These are phyloP conservation scores for Oscheius onirici DNA, from an alignment of 2,888 invertebrate genomes.

Conservation along the genomic window DNA sequence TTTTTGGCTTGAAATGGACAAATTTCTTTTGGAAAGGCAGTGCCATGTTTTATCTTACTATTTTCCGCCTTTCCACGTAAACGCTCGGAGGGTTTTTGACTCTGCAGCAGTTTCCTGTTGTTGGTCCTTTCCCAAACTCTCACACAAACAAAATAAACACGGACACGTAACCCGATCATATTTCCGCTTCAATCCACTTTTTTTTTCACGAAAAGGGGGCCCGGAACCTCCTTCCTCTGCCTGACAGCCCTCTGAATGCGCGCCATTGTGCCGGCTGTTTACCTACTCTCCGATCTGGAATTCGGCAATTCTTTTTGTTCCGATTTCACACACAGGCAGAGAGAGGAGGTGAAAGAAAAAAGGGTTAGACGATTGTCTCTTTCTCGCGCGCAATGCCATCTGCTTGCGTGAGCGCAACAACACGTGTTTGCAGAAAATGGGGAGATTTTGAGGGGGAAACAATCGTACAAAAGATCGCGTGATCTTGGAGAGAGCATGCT, in stretches of 20 bases:
- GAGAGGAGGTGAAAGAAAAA: neutral
- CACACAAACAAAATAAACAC: slow-evolving; percentile 7
- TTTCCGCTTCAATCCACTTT: slow-evolving; percentile 32
- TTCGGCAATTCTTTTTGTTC: slow-evolving; percentile 37
- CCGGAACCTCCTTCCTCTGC: slow-evolving; percentile 21
- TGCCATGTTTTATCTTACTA: too few relatives aligned
- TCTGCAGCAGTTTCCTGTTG: too few relatives aligned
- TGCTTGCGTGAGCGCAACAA: neutral
- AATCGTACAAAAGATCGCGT: too few relatives aligned
- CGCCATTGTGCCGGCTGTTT: slow-evolving; percentile 33
- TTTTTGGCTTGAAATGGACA: too few relatives aligned
- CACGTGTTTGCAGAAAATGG: neutral
- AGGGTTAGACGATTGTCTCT: neutral
- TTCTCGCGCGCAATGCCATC: neutral
- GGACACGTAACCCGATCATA: slow-evolving; percentile 8
- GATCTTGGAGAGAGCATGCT: too few relatives aligned
- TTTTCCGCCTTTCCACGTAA: too few relatives aligned
- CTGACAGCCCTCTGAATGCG: slow-evolving; percentile 35
- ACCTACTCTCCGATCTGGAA: slow-evolving; percentile 38
- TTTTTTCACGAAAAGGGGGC: neutral
- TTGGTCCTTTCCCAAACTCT: too few relatives aligned
- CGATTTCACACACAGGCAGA: slow-evolving; percentile 21
- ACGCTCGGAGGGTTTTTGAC: too few relatives aligned
- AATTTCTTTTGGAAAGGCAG: too few relatives aligned
- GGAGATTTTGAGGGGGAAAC: neutral